phyloP scores from a whole-genome alignment of 2,888 invertebrate genomes.

The Gastracanthus pulcherrimus region DNA sequence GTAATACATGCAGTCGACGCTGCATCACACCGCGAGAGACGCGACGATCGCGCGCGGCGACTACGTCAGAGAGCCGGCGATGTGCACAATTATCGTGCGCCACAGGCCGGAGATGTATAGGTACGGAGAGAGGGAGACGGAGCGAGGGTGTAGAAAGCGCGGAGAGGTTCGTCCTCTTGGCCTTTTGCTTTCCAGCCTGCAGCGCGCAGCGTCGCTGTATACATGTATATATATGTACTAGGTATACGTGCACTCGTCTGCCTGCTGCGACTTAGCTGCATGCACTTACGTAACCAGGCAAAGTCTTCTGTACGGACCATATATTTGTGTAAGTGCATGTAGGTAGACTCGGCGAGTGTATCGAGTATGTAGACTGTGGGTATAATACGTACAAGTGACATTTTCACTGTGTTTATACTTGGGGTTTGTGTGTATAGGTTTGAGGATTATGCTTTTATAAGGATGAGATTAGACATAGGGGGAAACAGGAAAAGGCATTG shows the following conservation, averaged over 20 bases:
- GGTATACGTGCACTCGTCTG: not conserved
- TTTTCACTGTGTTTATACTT: not conserved
- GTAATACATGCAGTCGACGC: not conserved
- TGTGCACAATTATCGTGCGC: constrained; percentile 50
- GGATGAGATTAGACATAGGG: too few species aligned
- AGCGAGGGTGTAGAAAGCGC: constrained; percentile 75
- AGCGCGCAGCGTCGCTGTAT: not conserved
- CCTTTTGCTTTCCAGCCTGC: constrained; percentile 73
- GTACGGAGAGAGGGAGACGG: constrained; percentile 29
- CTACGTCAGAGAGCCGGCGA: not conserved
- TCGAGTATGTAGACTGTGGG: not conserved
- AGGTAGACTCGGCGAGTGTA: not conserved
- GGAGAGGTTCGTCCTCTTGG: constrained; percentile 74
- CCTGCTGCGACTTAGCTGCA: not conserved
- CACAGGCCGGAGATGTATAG: not conserved
- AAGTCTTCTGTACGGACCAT: not conserved
- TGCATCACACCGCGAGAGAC: not conserved
- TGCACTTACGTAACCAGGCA: constrained; percentile 38
- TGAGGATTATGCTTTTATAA: too few species aligned
- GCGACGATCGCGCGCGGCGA: constrained; percentile 17
- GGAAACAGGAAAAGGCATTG: too few species aligned
- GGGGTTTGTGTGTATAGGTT: not conserved
- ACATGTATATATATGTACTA: too few species aligned
- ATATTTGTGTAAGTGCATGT: not conserved
- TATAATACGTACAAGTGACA: not conserved